Evolutionary conservation across 2,797 vertebrate species (phyloP), one percentile per base, ranked within the genome.

Genomic region (Macropodus opercularis): DNA sequence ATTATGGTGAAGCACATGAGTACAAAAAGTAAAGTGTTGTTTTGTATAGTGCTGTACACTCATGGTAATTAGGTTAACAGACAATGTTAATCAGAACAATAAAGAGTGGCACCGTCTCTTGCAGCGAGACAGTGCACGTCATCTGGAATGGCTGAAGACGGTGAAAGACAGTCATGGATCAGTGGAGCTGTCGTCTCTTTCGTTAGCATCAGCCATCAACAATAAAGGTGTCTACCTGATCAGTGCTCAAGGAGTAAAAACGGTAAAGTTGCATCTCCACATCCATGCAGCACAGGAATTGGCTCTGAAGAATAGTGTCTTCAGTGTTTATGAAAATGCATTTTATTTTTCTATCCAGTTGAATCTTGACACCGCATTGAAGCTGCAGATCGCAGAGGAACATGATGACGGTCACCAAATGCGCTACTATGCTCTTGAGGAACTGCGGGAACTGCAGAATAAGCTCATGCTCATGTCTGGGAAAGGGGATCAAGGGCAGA

Each of bases 391-490:
- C n/a, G 84, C 70, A 0, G 94, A 94, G 58, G 89, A 87, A 21
- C 87, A 89, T 1, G 90, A 87, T 2, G 90, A 69, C 0, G 44
- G 51, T 0, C 62, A 47, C 12, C 75, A 89, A 15, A 59, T 44
- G 0, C 89, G 94, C 18, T 41, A 31, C 7, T 98, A 95, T 71
- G 93, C 93, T 0, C 85, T 96, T 3, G 94, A 96, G 14, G 96
- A 98, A 40, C 89, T 99, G 18, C 87, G 89, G 3, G 98, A 99
- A 17, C 91, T 99, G 40, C 91, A 98, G 76, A 98, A 98, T 86
- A 99, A 99, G 66, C 90, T 99, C 41, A 99, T 99, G 97, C 94
- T 99, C 8, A 97, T 98, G 96, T 98, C 98, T 0, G 93, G 95
- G 15, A 96, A 95, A 89, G 95, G 92, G 13, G 96, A 98, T 36